These are phyloP conservation scores for Leucophenga varia DNA, from an alignment of 1,140 invertebrate genomes.

Conservation along the genomic window DNA sequence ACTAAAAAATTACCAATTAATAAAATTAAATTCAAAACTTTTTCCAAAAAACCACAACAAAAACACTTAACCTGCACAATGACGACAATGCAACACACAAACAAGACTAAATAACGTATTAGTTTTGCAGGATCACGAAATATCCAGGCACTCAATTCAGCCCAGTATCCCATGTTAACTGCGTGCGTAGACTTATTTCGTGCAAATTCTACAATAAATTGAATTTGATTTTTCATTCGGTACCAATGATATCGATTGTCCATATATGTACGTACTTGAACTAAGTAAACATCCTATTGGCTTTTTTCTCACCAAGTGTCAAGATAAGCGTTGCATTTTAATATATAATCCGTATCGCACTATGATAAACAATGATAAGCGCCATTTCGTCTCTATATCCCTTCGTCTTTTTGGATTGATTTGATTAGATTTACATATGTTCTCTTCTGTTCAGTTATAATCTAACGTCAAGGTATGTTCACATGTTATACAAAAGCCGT, in stretches of 20 bases:
- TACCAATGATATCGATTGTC: no score
- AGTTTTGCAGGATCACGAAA: slow-evolving; percentile 47
- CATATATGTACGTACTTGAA: no score
- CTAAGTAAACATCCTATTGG: no score
- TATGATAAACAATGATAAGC: slow-evolving; percentile 7
- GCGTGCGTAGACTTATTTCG: no score
- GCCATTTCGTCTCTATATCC: background rate
- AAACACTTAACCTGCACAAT: slow-evolving; percentile 37
- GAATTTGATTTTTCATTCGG: no score
- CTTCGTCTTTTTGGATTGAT: no score
- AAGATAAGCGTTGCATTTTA: slow-evolving; percentile 43
- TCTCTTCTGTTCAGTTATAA: no score
- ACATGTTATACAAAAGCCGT: slow-evolving; percentile 17
- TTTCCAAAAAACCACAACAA: background rate
- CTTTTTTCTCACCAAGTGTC: slow-evolving; percentile 31
- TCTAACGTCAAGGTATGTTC: no score
- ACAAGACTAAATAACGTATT: slow-evolving; percentile 49
- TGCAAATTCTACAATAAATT: no score
- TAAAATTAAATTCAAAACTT: no score
- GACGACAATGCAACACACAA: slow-evolving; percentile 46
- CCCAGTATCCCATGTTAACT: slow-evolving; percentile 43
- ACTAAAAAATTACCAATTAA: slow-evolving; percentile 38
- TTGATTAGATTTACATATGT: no score
- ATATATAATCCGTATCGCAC: slow-evolving; percentile 27
- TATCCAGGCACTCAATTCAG: slow-evolving; percentile 39